These are phyloP conservation scores for Saxidomus purpurata DNA, from an alignment of 1,140 invertebrate genomes.

Conservation along the genomic window DNA sequence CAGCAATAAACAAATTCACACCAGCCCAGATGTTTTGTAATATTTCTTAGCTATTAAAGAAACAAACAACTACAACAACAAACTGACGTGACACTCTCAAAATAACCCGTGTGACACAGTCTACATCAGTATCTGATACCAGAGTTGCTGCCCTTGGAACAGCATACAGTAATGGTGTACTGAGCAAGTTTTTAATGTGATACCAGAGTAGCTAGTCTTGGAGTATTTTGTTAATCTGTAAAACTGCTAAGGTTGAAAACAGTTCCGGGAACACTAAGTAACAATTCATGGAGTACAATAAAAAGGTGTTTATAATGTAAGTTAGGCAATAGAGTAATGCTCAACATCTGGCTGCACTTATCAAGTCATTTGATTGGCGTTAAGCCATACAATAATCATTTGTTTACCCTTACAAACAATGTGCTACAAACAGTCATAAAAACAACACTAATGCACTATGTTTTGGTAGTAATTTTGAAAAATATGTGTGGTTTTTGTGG, in stretches of 20 bases:
- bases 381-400: neutral
- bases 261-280: neutral
- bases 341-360: constrained; percentile 8
- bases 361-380: neutral
- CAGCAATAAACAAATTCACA: too few relatives aligned
- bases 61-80: too few relatives aligned
- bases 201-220: too few relatives aligned
- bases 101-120: too few relatives aligned
- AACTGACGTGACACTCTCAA: too few relatives aligned
- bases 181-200: too few relatives aligned
- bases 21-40: too few relatives aligned
- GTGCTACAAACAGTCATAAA: constrained; percentile 6
- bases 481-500: neutral
- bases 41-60: too few relatives aligned
- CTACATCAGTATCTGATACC: too few relatives aligned
- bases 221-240: too few relatives aligned
- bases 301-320: neutral
- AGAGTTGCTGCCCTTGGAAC: too few relatives aligned
- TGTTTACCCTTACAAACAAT: neutral
- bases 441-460: neutral
- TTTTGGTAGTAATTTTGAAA: neutral
- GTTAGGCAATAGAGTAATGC: neutral
- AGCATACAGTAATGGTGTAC: too few relatives aligned
- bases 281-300: neutral
- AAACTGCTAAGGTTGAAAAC: neutral